These are phyloP conservation scores for Lasaia peninsularis DNA, from an alignment of 1,140 invertebrate genomes.

Conservation along the genomic window DNA sequence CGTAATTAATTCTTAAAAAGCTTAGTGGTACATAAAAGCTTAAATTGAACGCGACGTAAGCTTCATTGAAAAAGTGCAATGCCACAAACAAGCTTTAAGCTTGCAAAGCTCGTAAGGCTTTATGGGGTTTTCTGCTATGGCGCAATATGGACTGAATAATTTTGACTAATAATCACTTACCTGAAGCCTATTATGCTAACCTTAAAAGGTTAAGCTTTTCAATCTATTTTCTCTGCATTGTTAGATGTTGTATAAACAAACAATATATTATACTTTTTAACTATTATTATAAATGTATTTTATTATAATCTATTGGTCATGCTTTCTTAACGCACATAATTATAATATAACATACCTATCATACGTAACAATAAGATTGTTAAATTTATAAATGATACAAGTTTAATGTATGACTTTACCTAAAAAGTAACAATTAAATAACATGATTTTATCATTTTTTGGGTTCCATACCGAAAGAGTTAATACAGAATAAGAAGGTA, in stretches of 20 bases:
- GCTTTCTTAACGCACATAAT: too few species aligned
- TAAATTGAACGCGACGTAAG: constrained; percentile 34
- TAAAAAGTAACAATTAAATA: too few species aligned
- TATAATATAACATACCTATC: too few species aligned
- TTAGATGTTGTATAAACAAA: background rate
- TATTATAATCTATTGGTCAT: too few species aligned
- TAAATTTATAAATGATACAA: too few species aligned
- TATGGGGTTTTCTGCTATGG: constrained; percentile 29
- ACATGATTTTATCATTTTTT: too few species aligned
- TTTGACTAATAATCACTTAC: constrained; percentile 16
- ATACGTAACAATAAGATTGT: too few species aligned
- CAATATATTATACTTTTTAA: too few species aligned
- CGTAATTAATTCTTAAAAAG: background rate
- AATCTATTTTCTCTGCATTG: background rate
- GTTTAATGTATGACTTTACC: too few species aligned
- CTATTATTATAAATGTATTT: background rate
- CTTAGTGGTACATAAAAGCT: background rate
- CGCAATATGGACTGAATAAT: constrained; percentile 30
- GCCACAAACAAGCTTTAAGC: constrained; percentile 43
- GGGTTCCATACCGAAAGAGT: too few species aligned
- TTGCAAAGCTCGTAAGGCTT: constrained; percentile 40
- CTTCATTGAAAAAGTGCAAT: constrained; percentile 43
- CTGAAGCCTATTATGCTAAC: background rate
- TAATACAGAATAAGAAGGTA: too few species aligned
- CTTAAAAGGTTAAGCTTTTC: background rate